A percentile compares a stretch with the other conserved stretches of the same genome.
Conservation (phyloP, 2,113 vertebrate species). For the Brachyistius frenatus region DNA sequence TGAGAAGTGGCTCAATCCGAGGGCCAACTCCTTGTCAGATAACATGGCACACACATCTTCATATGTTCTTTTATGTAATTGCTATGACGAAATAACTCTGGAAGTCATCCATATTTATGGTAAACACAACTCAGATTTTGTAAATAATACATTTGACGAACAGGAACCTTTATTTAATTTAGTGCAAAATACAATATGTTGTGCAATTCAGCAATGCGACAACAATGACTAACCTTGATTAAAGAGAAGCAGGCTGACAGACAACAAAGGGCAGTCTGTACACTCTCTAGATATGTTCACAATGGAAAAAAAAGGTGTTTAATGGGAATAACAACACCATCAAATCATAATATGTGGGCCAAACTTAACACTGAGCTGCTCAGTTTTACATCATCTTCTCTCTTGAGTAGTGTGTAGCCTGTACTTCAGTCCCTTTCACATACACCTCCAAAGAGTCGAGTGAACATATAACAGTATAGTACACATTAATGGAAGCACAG, state of each 20-base stretch:
- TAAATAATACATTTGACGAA: not conserved
- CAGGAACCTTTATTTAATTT: not conserved
- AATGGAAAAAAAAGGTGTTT: not conserved
- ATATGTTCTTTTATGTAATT: too few species aligned
- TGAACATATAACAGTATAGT: not conserved
- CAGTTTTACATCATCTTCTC: constrained; percentile 37
- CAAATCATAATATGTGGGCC: constrained; percentile 24
- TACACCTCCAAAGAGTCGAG: not conserved
- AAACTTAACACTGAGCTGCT: constrained; percentile 31
- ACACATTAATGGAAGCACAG: too few species aligned
- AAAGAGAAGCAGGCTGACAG: not conserved
- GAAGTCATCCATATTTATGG: not conserved
- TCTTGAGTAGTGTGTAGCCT: constrained; percentile 5
- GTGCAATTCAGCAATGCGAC: not conserved
- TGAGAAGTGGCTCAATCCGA: not conserved
- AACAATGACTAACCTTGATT: not conserved
- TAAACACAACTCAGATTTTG: not conserved
- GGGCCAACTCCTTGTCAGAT: not conserved
- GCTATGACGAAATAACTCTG: too few species aligned
- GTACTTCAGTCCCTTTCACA: not conserved
- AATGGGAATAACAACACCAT: not conserved
- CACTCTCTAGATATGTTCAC: not conserved
- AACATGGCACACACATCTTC: not conserved
- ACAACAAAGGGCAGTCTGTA: not conserved
- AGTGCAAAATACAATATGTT: not conserved